Evolutionary conservation across 2,113 vertebrate genomes (phyloP), one percentile per base, ranked within the genome.

Genomic region (Meles meles): DNA sequence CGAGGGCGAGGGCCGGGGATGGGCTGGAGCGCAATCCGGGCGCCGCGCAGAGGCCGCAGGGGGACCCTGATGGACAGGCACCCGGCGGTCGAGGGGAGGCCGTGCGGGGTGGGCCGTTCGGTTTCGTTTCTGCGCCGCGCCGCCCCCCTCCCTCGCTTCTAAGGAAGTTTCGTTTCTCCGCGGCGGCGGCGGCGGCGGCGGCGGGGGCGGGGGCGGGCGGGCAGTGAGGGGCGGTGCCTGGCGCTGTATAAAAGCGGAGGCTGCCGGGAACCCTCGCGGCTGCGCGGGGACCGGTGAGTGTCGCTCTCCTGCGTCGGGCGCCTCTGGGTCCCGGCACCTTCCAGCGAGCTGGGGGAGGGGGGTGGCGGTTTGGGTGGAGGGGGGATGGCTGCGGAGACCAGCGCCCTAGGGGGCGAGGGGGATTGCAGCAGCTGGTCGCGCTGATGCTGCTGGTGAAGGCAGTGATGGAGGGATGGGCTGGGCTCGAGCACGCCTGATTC

Each of bases 211-310:
- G 52, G 39, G 39, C 2, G 10, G 47, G 9, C 2, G 0, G 5
- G 2, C 49, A 17, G 49, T 8, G 10, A 7, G 47, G 87, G 88
- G 86, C 93, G 86, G 80, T 0, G 84, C 69, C 5, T 2, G n/a
- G 42, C 12, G 42, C 20, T 1, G 1, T 17, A 18, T 74, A 76
- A 93, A 69, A 29, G 27, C 6, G 0, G 12, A 13, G 25, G 29
- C 21, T 0, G 20, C 2, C 2, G 5, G 5, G 0, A 9, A 31
- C 13, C 0, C 10, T 29, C 2, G 0, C 21, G 3, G 6, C 77
- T 4, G 55, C 37, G 3, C 37, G 1, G 42, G 25, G 52, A 79
- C 63, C 0, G 79, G 96, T 93, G 90, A 96, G 96, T 79, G 71
- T 10, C 5, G n/a, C 52, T 11, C 7, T 11, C 5, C 13, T 1